phyloP scores from a whole-genome alignment of 2,113 vertebrate species.

The Xenopus borealis region DNA sequence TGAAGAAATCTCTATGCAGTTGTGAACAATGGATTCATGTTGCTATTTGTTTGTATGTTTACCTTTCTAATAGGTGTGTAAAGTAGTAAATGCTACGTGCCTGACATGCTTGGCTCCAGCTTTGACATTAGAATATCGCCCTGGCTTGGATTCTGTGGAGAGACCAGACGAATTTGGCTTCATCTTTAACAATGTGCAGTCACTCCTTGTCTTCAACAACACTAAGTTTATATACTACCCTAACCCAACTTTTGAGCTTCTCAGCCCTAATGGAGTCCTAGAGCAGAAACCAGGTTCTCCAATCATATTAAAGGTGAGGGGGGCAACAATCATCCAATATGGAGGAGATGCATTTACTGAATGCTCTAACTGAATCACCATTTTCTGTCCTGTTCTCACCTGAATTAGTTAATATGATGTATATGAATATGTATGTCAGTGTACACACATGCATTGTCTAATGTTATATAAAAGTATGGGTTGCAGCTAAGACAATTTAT shows the following conservation, averaged over 20 bases:
- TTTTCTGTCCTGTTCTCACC: too few relatives aligned
- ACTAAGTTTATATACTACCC: constrained; percentile 96
- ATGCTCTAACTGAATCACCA: too few relatives aligned
- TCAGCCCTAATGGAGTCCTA: constrained; percentile 81
- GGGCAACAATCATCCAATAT: background rate
- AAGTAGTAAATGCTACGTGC: constrained; percentile 80
- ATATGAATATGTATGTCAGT: too few relatives aligned
- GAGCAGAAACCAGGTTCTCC: constrained; percentile 95
- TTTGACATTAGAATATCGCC: constrained; percentile 76
- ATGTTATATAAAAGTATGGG: too few relatives aligned
- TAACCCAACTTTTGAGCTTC: constrained; percentile 89
- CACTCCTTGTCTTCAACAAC: constrained; percentile 90
- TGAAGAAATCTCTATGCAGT: too few relatives aligned
- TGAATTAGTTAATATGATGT: too few relatives aligned
- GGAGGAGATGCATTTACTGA: background rate
- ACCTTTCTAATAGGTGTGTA: constrained; percentile 73
- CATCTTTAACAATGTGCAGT: constrained; percentile 95
- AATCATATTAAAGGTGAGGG: constrained; percentile 91
- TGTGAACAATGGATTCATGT: too few relatives aligned
- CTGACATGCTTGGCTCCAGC: constrained; percentile 88
- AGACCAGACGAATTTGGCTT: constrained; percentile 94
- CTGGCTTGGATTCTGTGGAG: constrained; percentile 80
- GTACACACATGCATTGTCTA: too few relatives aligned
- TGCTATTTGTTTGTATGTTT: too few relatives aligned
- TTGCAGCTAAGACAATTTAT: too few relatives aligned